Base-by-base conservation (phyloP, 2,888 invertebrate species). In the Tachystola acroxantha region DNA sequence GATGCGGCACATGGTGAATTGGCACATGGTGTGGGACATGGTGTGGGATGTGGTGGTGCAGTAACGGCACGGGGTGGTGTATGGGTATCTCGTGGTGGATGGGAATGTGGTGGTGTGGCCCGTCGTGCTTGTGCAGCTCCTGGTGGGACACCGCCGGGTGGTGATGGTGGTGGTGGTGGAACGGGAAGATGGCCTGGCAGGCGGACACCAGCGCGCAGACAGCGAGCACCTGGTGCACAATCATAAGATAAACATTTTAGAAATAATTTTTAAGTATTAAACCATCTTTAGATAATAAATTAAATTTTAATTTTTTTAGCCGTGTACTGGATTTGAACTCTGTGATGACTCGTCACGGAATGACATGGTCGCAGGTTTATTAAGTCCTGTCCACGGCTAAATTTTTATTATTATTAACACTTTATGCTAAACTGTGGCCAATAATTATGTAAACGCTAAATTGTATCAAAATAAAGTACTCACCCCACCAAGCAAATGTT, bases 111-210 rank as follows among this genome's bases (percentile, higher is more conserved):
- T 37, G 68, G 66, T 41, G 66, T 62, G 67, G 84, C 0, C 84
- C 85, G 35, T 74, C 70, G 40, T 80, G 80, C 43, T 78, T 79
- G 42, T 75, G 62, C 40, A 81, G 44, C 46, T 81, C 72, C 53
- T 86, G 86, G 59, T 85, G 85, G 7, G 85, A 84, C 13, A 84
- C 57, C 2, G 84, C 84, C 2, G 69, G 67, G 49, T 73, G 69
- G 40, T 75, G 78, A 24, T 65, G 77, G 28, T 74, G 70, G 40
- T 62, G 64, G 39, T 70, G 69, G 40, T 76, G 75, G 36, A 60
- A 62, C 25, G 81, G 81, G 46, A 76, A 80, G 42, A 84, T 64
- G 5, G 84, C 85, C 45, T 80, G 79, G 51, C 79, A 66, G 42
- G 73, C 64, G 16, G 80, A 65, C 25, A 72, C 59, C 48, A 79